A percentile compares a stretch with the other conserved stretches of the same genome.
These are phyloP conservation scores for Hipposideros armiger DNA, from an alignment of 2,113 vertebrate species.

Conservation along the genomic window DNA sequence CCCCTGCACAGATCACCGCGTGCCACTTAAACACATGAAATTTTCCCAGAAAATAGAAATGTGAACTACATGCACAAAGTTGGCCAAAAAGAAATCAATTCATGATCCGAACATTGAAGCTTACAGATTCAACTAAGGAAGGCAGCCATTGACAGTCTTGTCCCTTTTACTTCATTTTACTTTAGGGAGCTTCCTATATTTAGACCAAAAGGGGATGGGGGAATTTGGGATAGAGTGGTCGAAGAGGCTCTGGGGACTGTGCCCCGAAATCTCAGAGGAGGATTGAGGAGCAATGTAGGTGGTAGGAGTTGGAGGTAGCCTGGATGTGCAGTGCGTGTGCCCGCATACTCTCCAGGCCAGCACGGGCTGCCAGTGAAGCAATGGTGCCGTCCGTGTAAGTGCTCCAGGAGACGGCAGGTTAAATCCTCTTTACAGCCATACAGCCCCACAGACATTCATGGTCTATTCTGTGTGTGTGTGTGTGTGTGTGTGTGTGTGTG, in stretches of 20 bases:
- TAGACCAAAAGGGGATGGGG: not conserved
- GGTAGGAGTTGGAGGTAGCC: too few species aligned
- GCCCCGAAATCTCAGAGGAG: not conserved
- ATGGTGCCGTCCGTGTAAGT: accelerated
- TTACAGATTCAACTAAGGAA: not conserved
- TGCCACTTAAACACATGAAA: not conserved
- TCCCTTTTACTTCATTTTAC: not conserved
- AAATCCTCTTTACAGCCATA: not conserved
- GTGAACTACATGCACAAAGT: not conserved
- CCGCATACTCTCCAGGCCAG: too few species aligned
- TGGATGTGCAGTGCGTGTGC: too few species aligned
- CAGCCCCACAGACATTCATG: not conserved
- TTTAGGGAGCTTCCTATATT: not conserved
- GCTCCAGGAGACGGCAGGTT: not conserved
- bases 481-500: not conserved
- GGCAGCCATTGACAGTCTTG: not conserved
- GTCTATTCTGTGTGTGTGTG: not conserved
- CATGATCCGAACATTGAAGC: not conserved
- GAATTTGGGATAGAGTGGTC: not conserved
- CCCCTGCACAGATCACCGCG: not conserved
- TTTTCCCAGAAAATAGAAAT: not conserved
- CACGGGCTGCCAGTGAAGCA: accelerated
- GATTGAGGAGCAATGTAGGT: accelerated
- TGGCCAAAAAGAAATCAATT: not conserved
- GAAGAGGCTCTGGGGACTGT: not conserved